Conservation (phyloP, 1,140 invertebrate species). For the Anagrus nilaparvatae region DNA sequence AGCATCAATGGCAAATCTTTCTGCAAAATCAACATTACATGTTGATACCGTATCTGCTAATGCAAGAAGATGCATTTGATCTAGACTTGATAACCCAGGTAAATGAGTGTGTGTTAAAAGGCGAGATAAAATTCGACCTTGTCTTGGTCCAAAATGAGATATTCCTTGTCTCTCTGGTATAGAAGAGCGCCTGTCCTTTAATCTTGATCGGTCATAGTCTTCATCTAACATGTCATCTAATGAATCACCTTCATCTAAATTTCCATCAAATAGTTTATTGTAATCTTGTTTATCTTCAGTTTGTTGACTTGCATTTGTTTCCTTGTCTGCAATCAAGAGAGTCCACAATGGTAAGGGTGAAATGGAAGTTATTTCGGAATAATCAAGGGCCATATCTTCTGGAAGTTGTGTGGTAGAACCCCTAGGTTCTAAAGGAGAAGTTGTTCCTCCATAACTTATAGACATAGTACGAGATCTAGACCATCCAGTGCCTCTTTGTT, state of each 20-base stretch:
- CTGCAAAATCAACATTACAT: constrained; percentile 77
- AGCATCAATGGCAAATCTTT: constrained; percentile 69
- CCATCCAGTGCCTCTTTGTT: constrained; percentile 52
- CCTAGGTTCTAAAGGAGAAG: constrained; percentile 45
- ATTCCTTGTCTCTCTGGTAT: constrained; percentile 60
- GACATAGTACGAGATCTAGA: constrained; percentile 78
- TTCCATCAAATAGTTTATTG: constrained; percentile 74
- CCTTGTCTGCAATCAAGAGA: constrained; percentile 85
- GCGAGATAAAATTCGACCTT: constrained; percentile 71
- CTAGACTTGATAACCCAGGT: constrained; percentile 90
- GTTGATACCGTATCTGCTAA: constrained; percentile 95
- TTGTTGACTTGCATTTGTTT: constrained; percentile 43
- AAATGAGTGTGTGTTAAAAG: constrained; percentile 92
- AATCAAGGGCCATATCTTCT: constrained; percentile 84
- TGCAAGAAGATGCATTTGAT: constrained; percentile 98
- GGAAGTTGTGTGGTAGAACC: constrained; percentile 55
- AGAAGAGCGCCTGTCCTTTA: constrained; percentile 54
- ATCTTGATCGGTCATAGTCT: constrained; percentile 49
- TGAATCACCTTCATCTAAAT: constrained; percentile 65
- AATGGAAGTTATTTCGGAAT: constrained; percentile 92
- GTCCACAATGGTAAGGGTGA: constrained; percentile 94
- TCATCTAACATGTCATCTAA: constrained; percentile 69
- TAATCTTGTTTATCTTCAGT: constrained; percentile 58
- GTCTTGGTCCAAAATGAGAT: constrained; percentile 73
- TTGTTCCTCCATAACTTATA: constrained; percentile 65